Evolutionary conservation across 2,888 invertebrate genomes (phyloP), one percentile per base, ranked within the genome.

Genomic region (Campoplex nolae): DNA sequence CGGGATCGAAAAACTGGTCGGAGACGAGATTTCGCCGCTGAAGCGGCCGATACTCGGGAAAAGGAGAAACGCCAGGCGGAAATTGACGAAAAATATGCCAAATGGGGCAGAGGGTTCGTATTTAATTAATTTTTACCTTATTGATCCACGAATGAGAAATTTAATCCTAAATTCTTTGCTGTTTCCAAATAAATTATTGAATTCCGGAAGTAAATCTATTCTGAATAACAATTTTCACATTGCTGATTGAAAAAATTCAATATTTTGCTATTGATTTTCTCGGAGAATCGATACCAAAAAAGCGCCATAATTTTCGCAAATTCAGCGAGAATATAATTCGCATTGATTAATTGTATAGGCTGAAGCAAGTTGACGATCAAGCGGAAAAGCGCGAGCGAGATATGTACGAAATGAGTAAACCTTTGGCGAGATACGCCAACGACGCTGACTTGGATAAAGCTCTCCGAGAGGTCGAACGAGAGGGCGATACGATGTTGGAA

Each of bases 401-500:
- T 91, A 92, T 97, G 0, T 96, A 98, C 90, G 99, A 99, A 93
- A 97, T 98, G 92, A 96, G 96, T 42, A 99, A 99, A 93, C 99
- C 99, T 0, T 94, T 99, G 77, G 99, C 99, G 0, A 95, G 99
- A 48, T 97, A 98, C 93, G 97, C 96, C 3, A 97, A 98, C 91
- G 99, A 99, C 93, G 96, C 95, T 38, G 99, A 99, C 94, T 95
- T 99, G 91, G 99, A 99, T 91, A 95, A 95, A 2, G 96, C 96
- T 91, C 94, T 99, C 51, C 97, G 96, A 79, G 96, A 96, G 7
- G 96, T 97, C 87, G 97, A 98, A 89, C 95, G 98, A 82, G 97
- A 96, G 0, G 99, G 98, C 0, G 99, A 99, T 95, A 99, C 99
- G 0, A 99, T 99, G 99, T 94, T 98, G 83, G 96, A 96, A 71